Percentiles rank a stretch among this genome's conserved stretches.
Evolutionary conservation across 1,140 invertebrate species (phyloP).

Genomic region (Calliopsis andreniformis): DNA sequence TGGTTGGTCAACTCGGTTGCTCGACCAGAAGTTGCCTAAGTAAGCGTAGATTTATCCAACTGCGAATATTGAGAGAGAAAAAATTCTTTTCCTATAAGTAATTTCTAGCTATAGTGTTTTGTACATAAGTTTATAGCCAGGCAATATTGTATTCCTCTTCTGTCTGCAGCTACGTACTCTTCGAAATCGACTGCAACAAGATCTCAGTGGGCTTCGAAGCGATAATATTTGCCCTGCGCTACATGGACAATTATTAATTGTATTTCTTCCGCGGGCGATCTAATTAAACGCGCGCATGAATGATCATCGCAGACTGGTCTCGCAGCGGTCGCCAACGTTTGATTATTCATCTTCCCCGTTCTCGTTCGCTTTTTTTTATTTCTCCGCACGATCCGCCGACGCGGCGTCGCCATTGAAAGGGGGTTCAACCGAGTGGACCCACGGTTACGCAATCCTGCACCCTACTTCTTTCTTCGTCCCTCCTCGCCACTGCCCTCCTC

Average conservation of each 20-base stretch:
- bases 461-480: conserved; percentile 52
- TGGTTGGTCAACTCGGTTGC: too few species aligned
- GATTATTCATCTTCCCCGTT: conserved; percentile 62
- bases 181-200: too few species aligned
- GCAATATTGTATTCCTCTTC: too few species aligned
- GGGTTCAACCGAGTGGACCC: conserved; percentile 58
- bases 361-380: conserved; percentile 20
- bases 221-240: conserved; percentile 17
- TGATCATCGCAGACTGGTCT: conserved; percentile 36
- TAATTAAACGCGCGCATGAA: conserved; percentile 52
- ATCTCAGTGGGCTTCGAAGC: neutral
- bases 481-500: conserved; percentile 62
- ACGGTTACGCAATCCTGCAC: conserved; percentile 63
- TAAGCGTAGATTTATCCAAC: too few species aligned
- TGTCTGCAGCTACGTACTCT: too few species aligned
- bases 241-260: conserved; percentile 55
- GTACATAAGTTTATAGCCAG: too few species aligned
- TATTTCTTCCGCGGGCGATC: conserved; percentile 42
- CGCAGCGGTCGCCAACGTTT: conserved; percentile 45
- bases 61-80: too few species aligned
- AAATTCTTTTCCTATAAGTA: too few species aligned
- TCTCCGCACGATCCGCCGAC: conserved; percentile 26
- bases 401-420: conserved; percentile 51
- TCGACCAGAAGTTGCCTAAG: too few species aligned
- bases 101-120: too few species aligned